These are phyloP conservation scores for Melangyna quadrimaculata DNA, from an alignment of 2,888 invertebrate genomes.

Conservation along the genomic window DNA sequence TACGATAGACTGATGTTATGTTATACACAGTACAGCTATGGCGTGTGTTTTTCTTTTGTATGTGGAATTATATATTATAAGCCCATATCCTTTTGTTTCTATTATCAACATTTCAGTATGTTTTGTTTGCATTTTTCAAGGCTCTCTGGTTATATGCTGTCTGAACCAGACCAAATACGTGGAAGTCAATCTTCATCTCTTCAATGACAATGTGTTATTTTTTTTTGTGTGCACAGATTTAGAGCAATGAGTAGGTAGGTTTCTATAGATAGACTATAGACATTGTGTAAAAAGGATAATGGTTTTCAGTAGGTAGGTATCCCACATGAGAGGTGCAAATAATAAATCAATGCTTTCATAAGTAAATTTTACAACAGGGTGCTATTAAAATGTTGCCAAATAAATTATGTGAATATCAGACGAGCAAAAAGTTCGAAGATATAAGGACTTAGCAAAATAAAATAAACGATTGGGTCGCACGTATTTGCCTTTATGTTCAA, in stretches of 20 bases:
- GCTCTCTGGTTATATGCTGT: conserved; percentile 26
- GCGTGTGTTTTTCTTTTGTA: neutral
- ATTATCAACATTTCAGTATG: conserved; percentile 30
- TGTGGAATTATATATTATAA: conserved; percentile 28
- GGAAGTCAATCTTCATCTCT: conserved; percentile 50
- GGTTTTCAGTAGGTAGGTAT: conserved; percentile 10
- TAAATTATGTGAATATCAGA: neutral
- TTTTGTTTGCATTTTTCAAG: conserved; percentile 43
- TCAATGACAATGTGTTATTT: conserved; percentile 30
- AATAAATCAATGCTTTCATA: neutral
- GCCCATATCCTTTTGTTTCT: conserved; percentile 55
- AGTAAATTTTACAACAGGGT: neutral
- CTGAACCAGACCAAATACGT: conserved; percentile 12
- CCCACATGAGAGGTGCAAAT: neutral
- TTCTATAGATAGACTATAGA: too few species aligned
- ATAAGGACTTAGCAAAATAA: too few species aligned
- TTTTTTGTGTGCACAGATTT: conserved; percentile 21
- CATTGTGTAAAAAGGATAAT: conserved; percentile 32
- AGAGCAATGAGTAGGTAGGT: conserved; percentile 53
- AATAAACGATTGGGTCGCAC: too few species aligned
- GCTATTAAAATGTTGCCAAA: neutral
- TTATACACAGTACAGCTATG: neutral
- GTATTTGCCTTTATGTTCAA: too few species aligned
- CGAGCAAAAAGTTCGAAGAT: too few species aligned
- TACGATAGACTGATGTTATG: conserved; percentile 24